A percentile compares a stretch with the other conserved stretches of the same genome.
phyloP scores from a whole-genome alignment of 30 jellyfish, hydroid and myxozoan genomes.

The Pelagia noctiluca region DNA sequence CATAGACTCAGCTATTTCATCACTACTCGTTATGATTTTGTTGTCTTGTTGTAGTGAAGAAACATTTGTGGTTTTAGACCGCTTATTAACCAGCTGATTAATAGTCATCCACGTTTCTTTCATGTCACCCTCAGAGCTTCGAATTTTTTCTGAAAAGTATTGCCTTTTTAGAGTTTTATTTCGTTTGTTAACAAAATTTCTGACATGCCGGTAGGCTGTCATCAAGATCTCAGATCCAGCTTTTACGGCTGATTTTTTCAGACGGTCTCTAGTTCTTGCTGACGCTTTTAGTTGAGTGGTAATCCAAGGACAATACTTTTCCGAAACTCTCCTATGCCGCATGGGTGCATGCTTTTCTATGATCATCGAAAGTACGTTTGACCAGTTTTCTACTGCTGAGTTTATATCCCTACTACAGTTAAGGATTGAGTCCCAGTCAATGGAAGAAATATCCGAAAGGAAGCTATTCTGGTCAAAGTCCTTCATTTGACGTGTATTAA shows the following conservation, averaged over 20 bases:
- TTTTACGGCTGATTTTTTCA: constrained; percentile 23
- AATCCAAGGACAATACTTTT: neutral
- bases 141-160: constrained; percentile 6
- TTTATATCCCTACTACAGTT: constrained; percentile 10
- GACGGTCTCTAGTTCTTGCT: constrained; percentile 19
- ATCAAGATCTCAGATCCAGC: neutral
- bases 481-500: neutral
- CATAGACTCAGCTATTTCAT: constrained; percentile 16
- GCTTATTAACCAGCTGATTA: constrained; percentile 26
- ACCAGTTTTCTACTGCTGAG: neutral
- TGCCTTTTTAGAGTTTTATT: neutral
- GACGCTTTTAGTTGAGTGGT: neutral
- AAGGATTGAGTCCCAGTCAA: constrained; percentile 8
- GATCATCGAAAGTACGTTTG: neutral
- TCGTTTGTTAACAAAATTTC: neutral
- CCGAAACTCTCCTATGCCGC: neutral
- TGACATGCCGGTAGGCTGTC: neutral
- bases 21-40: neutral
- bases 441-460: neutral
- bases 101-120: neutral
- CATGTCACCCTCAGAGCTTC: neutral
- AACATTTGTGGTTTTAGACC: constrained; percentile 19
- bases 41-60: constrained; percentile 15
- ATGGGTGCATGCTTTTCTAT: neutral
- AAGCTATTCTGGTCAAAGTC: neutral